Percentiles rank a stretch among this genome's conserved stretches.
Conservation (phyloP, 2,113 vertebrate species). For the Hydropotes inermis region DNA sequence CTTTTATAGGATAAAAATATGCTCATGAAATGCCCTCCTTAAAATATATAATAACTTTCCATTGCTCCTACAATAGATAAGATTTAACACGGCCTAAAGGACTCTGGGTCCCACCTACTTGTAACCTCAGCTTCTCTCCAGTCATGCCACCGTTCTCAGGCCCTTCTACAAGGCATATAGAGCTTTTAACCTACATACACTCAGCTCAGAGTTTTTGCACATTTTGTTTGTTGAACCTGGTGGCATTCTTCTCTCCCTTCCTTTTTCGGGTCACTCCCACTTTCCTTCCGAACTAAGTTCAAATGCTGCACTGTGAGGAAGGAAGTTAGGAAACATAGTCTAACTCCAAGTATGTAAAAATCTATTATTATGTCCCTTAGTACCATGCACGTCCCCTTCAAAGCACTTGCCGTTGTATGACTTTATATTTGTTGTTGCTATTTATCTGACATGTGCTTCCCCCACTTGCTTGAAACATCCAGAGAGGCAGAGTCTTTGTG, state of each 20-base stretch:
- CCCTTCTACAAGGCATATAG: rapidly evolving
- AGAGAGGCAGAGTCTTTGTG: neutral
- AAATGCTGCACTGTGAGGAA: neutral
- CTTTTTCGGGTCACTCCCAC: neutral
- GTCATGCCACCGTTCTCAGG: rapidly evolving
- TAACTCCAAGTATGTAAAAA: neutral
- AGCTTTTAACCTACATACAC: neutral
- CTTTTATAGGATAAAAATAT: neutral
- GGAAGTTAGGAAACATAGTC: neutral
- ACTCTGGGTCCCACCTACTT: neutral
- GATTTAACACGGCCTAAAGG: neutral
- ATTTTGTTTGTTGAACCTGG: neutral
- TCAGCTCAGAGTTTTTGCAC: neutral
- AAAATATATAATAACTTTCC: neutral
- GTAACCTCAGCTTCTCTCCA: neutral
- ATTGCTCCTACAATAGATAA: neutral
- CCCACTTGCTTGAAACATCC: neutral
- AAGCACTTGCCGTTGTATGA: neutral
- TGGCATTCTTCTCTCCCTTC: neutral
- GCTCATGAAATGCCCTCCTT: neutral
- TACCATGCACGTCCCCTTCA: neutral
- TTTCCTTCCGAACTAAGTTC: neutral
- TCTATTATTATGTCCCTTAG: neutral
- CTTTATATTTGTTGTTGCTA: neutral
- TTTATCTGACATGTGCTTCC: neutral